Conservation (phyloP, 1,140 invertebrate species). For the Caenorhabditis briggsae region DNA sequence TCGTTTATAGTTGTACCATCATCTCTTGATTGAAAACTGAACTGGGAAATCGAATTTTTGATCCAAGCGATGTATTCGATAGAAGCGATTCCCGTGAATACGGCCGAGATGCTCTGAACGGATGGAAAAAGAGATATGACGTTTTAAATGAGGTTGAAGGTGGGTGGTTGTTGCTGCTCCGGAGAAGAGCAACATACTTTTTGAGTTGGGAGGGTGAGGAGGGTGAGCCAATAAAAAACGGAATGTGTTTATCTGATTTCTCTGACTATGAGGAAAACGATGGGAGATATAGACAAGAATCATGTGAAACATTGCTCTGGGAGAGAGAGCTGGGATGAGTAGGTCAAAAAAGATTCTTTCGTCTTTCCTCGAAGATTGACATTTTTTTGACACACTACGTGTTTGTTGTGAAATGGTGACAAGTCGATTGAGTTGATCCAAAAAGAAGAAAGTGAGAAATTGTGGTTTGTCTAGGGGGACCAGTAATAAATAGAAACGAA, state of each 20-base stretch:
- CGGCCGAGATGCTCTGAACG: slow-evolving; percentile 56
- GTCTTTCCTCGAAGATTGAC: slow-evolving; percentile 15
- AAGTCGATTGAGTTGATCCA: slow-evolving; percentile 15
- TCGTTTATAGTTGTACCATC: slow-evolving; percentile 46
- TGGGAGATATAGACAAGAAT: not conserved
- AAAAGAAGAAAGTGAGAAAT: slow-evolving; percentile 12
- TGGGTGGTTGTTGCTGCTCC: slow-evolving; percentile 14
- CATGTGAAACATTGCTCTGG: not conserved
- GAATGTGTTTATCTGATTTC: slow-evolving; percentile 50
- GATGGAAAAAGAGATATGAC: not conserved
- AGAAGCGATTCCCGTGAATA: slow-evolving; percentile 52
- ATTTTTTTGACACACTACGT: not conserved
- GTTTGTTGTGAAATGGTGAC: slow-evolving; percentile 30
- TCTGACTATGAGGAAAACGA: not conserved
- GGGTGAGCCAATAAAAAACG: slow-evolving; percentile 24
- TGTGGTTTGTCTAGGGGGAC: not conserved
- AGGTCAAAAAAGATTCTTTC: slow-evolving; percentile 44
- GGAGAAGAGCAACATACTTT: slow-evolving; percentile 19
- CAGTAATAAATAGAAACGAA: slow-evolving; percentile 11
- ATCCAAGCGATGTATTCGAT: slow-evolving; percentile 58
- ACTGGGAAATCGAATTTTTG: slow-evolving; percentile 57
- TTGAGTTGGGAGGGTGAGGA: not conserved
- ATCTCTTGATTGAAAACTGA: slow-evolving; percentile 48
- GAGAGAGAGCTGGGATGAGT: not conserved
- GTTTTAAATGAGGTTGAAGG: not conserved